Evolutionary conservation across 2,113 vertebrate genomes (phyloP), one percentile per base, ranked within the genome.

Genomic region (Tychaedon coryphoeus): DNA sequence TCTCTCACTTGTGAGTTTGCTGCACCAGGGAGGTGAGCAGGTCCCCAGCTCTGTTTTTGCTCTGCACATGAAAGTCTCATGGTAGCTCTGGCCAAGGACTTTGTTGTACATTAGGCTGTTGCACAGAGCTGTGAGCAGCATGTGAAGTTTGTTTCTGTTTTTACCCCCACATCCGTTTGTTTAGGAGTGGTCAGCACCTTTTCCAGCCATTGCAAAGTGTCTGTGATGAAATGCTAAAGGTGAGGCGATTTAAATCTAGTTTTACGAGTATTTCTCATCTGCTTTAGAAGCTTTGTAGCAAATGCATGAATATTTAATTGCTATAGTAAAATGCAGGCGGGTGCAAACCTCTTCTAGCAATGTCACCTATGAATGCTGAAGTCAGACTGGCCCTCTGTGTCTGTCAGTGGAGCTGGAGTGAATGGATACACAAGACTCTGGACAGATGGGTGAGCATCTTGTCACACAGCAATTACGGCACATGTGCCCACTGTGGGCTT

Each of bases 401-500:
- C 42, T 71, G 60, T 67, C 57, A 62, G 31, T 0, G 1, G 72
- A 69, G 36, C 1, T 28, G 19, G 12, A 73, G 36, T 29, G 40
- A 62, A 26, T n/a, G 36, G 64, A 47, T 31, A 31, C n/a, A 42
- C 36, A 42, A 34, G 56, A 5, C 34, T 72, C 50, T 45, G 75
- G 88, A 13, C 79, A 91, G 79, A 84, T 40, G 69, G n/a, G 45
- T 40, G 43, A 95, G 40, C 80, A 48, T 88, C 69, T 79, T 81
- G 47, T 83, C 64, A 48, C 31, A 2, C 13, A 86, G 76, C 69
- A 69, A 56, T 74, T 56, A 64, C 7, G 0, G 0, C 78, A 43
- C 2, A 0, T 22, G 40, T 42, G n/a, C 36, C 57, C 36, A 29
- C 33, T 0, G 0, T 60, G 79, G 51, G 34, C 69, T 88, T 51